These are phyloP conservation scores for Heliconius himera DNA, from an alignment of 1,140 invertebrate species.

Conservation along the genomic window DNA sequence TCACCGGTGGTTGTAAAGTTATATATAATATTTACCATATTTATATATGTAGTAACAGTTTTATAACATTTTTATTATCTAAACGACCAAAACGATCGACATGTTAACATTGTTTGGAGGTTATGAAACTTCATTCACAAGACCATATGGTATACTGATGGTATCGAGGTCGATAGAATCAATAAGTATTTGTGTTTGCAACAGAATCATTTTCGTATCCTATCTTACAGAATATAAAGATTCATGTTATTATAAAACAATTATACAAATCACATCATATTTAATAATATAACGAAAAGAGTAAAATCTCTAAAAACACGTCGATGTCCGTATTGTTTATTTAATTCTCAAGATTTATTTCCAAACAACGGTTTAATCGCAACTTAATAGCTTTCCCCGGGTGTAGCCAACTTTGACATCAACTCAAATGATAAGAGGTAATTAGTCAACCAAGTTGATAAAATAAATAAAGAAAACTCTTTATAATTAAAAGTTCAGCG, in stretches of 20 bases:
- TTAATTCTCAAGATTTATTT: not conserved
- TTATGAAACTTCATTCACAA: not conserved
- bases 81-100: not conserved
- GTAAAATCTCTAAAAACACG: not conserved
- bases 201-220: not conserved
- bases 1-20: not conserved
- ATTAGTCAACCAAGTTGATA: slow-evolving; percentile 11
- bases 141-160: slow-evolving; percentile 2
- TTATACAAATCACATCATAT: not conserved
- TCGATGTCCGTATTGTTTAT: not conserved
- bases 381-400: not conserved
- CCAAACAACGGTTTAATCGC: not conserved
- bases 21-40: slow-evolving; percentile 1
- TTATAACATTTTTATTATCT: slow-evolving; percentile 8
- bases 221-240: too few relatives aligned
- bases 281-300: not conserved
- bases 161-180: not conserved
- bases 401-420: not conserved
- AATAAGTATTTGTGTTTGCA: not conserved
- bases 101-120: slow-evolving; percentile 6
- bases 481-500: slow-evolving; percentile 8
- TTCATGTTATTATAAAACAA: too few relatives aligned
- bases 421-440: slow-evolving; percentile 8
- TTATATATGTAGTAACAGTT: not conserved
- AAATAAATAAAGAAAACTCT: slow-evolving; percentile 10